Evolutionary conservation across 1,140 invertebrate species (phyloP).

Genomic region (Monochamus saltuarius): DNA sequence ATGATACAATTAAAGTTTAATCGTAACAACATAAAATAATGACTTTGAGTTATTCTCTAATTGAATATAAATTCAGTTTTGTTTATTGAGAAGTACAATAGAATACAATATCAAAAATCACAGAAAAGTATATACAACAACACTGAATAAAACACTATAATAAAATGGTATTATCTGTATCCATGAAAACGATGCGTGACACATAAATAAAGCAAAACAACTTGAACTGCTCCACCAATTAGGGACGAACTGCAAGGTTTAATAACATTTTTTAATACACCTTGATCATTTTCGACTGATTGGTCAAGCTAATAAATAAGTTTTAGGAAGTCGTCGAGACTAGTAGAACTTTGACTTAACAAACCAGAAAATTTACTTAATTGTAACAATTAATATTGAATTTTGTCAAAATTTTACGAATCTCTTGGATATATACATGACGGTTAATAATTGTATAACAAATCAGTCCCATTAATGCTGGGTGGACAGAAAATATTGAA

Average conservation of each 20-base stretch:
- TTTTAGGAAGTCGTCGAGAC: too few relatives aligned
- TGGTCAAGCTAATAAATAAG: background rate
- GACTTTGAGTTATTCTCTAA: too few relatives aligned
- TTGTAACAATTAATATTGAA: too few relatives aligned
- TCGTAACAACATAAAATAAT: too few relatives aligned
- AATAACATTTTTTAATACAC: conserved; percentile 1
- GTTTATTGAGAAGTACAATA: background rate
- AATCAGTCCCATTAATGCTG: too few relatives aligned
- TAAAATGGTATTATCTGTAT: background rate
- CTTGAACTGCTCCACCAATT: conserved; percentile 7
- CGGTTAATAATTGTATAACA: too few relatives aligned
- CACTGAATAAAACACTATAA: background rate
- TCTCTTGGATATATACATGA: too few relatives aligned
- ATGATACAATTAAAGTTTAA: too few relatives aligned
- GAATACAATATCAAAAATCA: background rate
- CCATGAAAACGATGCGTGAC: conserved; percentile 9
- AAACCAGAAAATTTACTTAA: too few relatives aligned
- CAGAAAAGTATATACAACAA: background rate
- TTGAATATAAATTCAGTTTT: background rate
- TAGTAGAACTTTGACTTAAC: too few relatives aligned
- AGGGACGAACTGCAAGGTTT: conserved; percentile 17
- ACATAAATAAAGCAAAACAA: conserved; percentile 20
- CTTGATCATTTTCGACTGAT: background rate
- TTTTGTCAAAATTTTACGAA: too few relatives aligned
- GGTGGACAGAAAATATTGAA: too few relatives aligned